Percentiles rank a stretch among this genome's conserved stretches.
phyloP scores from a whole-genome alignment of 2,797 vertebrate species.

The Onychomys leucogaster region DNA sequence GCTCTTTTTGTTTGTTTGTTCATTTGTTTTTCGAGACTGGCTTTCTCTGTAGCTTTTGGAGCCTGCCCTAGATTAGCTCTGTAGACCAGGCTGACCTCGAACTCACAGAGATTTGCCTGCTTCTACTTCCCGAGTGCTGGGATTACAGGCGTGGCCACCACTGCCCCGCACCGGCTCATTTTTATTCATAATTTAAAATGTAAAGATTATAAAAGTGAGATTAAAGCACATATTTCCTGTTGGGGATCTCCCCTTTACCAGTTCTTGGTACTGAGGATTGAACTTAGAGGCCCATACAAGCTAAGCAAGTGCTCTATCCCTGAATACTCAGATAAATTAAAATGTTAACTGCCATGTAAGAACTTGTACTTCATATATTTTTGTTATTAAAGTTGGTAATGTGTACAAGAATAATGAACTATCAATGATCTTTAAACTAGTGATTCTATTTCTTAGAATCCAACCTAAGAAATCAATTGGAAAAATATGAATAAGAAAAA shows the following conservation, averaged over 20 bases:
- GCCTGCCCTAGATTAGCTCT: no score
- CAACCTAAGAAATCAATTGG: conserved; percentile 13
- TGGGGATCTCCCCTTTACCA: not conserved
- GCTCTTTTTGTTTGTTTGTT: no score
- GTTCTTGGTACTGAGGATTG: not conserved
- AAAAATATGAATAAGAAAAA: conserved; percentile 31
- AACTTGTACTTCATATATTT: conserved; percentile 13
- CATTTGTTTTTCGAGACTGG: no score
- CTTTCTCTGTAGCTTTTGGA: no score
- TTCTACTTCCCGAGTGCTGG: no score
- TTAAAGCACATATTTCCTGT: not conserved
- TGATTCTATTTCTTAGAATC: conserved; percentile 14
- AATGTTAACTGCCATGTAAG: conserved; percentile 26
- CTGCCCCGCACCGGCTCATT: no score
- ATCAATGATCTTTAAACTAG: conserved; percentile 5
- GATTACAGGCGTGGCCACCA: no score
- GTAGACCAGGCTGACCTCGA: no score
- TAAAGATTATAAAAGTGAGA: not conserved
- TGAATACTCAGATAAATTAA: not conserved
- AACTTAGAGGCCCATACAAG: not conserved
- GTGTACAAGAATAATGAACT: not conserved
- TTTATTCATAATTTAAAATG: not conserved
- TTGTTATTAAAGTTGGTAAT: not conserved
- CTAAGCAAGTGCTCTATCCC: not conserved
- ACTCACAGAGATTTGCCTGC: no score